Evolutionary conservation across 2,888 invertebrate species (phyloP), one percentile per base, ranked within the genome.

Genomic region (Philereme vetulata): DNA sequence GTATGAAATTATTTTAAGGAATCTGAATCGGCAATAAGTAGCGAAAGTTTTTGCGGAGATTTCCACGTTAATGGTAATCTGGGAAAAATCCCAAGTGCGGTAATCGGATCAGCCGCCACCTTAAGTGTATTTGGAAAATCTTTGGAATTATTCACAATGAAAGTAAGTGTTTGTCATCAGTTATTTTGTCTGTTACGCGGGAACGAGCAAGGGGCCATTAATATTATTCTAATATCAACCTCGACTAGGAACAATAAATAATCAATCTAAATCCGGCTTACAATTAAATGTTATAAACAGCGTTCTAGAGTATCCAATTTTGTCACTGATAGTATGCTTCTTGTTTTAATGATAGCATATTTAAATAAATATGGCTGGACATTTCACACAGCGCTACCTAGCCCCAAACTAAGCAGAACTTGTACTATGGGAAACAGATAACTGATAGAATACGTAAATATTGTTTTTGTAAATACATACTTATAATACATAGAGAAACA

Each of bases 31-130:
- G 80, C 80, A 83, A 83, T 85, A 84, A 82, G 81, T 80, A 74
- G 76, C 76, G 73, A 82, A 82, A 82, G 77, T 85, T 86, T 84
- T 75, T 74, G 70, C 76, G 69, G 75, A 79, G 81, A 81, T 85
- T 85, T 84, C 75, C 80, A 80, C 80, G 77, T 81, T 84, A 80
- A 84, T 81, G 80, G 78, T 84, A 82, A 84, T 84, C 82, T 83
- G 78, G 71, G 76, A 81, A 56, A 82, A 77, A 76, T 82, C 77
- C 68, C 71, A 77, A 82, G 77, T 77, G 78, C 76, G 78, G 72
- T 82, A 82, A 85, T 82, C 78, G 80, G 82, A 83, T 84, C 82
- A 82, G 67, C 75, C 75, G 77, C 72, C 77, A 80, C 75, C 77
- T 77, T 74, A 72, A 78, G 79, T 80, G 76, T 81, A 77, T 81